Conservation (phyloP, 2,797 vertebrate genomes). For the Aythya fuligula region DNA sequence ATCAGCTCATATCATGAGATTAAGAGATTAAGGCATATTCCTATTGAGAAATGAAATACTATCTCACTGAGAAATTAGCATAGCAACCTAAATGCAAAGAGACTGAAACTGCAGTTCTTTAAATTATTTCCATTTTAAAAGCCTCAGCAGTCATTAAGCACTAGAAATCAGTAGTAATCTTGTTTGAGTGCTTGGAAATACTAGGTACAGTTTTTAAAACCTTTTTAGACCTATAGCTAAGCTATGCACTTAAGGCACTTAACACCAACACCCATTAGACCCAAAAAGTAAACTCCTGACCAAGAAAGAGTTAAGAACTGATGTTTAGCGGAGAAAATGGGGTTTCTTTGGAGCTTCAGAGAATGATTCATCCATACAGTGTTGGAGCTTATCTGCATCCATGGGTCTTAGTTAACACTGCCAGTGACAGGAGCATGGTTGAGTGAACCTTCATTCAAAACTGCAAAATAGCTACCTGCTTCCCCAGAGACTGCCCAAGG, state of each 20-base stretch:
- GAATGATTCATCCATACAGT: neutral
- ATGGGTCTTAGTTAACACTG: neutral
- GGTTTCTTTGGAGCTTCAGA: neutral
- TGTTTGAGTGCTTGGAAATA: neutral
- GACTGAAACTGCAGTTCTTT: neutral
- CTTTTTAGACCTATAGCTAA: neutral
- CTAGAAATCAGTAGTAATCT: neutral
- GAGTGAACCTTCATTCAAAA: neutral
- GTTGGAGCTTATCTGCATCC: neutral
- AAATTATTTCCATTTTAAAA: neutral
- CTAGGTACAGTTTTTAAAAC: neutral
- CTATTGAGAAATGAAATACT: neutral
- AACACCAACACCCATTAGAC: neutral
- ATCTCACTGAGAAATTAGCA: constrained; percentile 4
- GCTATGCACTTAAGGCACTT: neutral
- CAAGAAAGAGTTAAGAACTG: neutral
- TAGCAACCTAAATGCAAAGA: neutral
- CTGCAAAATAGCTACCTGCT: neutral
- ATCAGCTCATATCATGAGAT: neutral
- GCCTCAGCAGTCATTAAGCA: neutral
- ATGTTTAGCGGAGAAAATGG: neutral
- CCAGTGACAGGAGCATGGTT: neutral
- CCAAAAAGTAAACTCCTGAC: neutral
- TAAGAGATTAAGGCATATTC: neutral
- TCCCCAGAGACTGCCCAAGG: neutral